A percentile compares a stretch with the other conserved stretches of the same genome.
Evolutionary conservation across 2,888 invertebrate genomes (phyloP).

Genomic region (Tinea pellionella): DNA sequence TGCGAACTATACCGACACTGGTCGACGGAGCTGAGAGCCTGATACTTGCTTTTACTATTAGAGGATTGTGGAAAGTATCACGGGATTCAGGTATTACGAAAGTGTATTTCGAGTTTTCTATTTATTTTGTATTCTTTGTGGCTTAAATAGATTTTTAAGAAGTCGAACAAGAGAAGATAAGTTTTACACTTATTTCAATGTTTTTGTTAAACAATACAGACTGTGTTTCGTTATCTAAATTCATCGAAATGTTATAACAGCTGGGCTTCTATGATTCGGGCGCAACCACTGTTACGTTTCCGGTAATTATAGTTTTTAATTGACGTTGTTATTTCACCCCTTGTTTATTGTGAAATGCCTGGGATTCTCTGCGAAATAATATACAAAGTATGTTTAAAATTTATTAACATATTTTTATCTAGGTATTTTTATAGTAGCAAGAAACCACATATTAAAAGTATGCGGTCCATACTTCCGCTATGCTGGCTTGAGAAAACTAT

Average conservation of each 20-base stretch:
- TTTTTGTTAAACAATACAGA: not conserved
- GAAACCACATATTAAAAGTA: no score
- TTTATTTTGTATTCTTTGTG: not conserved
- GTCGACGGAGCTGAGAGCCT: not conserved
- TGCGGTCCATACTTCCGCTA: no score
- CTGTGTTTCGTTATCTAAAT: not conserved
- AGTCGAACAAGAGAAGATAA: not conserved
- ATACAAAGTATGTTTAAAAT: no score
- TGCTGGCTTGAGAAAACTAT: no score
- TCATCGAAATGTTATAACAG: not conserved
- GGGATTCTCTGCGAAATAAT: not conserved
- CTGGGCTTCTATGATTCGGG: not conserved
- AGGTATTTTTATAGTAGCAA: no score
- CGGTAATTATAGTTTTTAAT: constrained; percentile 1
- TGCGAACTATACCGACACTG: not conserved
- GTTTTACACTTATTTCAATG: not conserved
- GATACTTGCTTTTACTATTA: not conserved
- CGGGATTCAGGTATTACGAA: not conserved
- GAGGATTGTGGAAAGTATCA: not conserved
- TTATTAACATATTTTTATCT: no score
- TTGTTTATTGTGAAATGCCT: not conserved
- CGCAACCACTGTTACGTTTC: not conserved
- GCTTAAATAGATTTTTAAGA: not conserved
- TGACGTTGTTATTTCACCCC: not conserved
- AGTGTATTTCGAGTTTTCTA: not conserved